A percentile compares a stretch with the other conserved stretches of the same genome.
These are phyloP conservation scores for Exocentrus adspersus DNA, from an alignment of 2,888 invertebrate species.

Conservation along the genomic window DNA sequence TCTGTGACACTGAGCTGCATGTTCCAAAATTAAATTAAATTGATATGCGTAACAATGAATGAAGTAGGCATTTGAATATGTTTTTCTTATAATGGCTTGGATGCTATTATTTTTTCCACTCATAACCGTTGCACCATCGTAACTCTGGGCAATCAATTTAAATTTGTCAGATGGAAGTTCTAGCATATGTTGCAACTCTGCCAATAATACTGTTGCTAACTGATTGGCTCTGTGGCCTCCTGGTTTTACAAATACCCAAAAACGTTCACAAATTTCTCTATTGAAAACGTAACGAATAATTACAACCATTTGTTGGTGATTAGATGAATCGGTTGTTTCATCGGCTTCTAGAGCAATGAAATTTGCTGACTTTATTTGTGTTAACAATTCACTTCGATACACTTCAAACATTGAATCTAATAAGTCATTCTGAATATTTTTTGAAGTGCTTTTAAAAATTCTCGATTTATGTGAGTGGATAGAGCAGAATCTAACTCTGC, in stretches of 20 bases:
- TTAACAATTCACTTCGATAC: slow-evolving; percentile 6
- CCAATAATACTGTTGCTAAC: slow-evolving; percentile 31
- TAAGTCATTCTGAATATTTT: slow-evolving; percentile 7
- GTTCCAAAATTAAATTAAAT: no score
- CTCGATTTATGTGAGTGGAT: no score
- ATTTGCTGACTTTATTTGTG: slow-evolving; percentile 19
- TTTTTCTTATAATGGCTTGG: slow-evolving; percentile 43
- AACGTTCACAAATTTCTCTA: background rate
- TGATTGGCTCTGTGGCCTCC: slow-evolving; percentile 35
- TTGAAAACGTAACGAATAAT: background rate
- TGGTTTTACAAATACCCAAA: background rate
- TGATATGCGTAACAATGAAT: slow-evolving; percentile 49
- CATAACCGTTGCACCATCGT: slow-evolving; percentile 46
- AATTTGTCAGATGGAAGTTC: slow-evolving; percentile 25
- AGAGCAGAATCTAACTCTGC: no score
- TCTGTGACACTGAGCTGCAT: slow-evolving; percentile 29
- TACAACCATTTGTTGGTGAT: slow-evolving; percentile 3
- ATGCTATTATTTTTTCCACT: slow-evolving; percentile 39
- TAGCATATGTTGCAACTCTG: slow-evolving; percentile 29
- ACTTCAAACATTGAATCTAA: slow-evolving; percentile 5
- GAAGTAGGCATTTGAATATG: background rate
- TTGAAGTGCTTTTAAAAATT: slow-evolving; percentile 6
- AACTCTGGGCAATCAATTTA: slow-evolving; percentile 44
- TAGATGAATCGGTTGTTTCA: slow-evolving; percentile 39
- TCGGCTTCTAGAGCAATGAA: slow-evolving; percentile 32